Conservation (phyloP, 2,113 vertebrate species). For the Pollimyrus isidori region DNA sequence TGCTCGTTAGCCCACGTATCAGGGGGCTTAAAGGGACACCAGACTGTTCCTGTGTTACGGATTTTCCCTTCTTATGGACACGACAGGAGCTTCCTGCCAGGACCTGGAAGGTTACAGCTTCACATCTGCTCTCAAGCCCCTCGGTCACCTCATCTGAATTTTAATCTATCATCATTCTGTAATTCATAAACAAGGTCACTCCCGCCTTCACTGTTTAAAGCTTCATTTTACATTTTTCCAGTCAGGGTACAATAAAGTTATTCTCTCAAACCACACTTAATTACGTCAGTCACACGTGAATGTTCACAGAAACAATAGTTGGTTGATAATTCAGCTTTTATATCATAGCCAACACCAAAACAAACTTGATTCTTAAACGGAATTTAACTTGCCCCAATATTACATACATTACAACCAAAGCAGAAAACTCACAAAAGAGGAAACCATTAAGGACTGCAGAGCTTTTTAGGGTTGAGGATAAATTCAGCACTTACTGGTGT, state of each 20-base stretch:
- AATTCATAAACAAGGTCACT: not conserved
- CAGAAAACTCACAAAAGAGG: not conserved
- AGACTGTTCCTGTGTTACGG: not conserved
- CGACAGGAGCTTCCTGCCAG: not conserved
- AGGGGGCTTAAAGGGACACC: not conserved
- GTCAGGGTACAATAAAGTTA: not conserved
- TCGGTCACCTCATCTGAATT: not conserved
- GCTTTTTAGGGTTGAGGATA: not conserved
- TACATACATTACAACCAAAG: not conserved
- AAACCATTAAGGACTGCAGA: not conserved
- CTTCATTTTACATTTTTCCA: not conserved
- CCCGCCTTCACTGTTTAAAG: not conserved
- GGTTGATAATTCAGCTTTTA: not conserved
- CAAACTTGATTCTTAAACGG: not conserved
- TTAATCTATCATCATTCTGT: not conserved
- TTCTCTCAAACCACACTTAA: not conserved
- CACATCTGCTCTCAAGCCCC: not conserved
- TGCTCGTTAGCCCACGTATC: not conserved
- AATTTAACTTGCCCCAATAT: not conserved
- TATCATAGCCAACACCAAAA: not conserved
- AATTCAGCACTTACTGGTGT: conserved; percentile 77
- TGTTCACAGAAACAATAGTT: not conserved
- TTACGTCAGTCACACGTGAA: not conserved
- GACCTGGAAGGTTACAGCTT: not conserved
- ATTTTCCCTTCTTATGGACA: not conserved